Evolutionary conservation across 2,888 invertebrate species (phyloP).

Genomic region (Sipha maydis): DNA sequence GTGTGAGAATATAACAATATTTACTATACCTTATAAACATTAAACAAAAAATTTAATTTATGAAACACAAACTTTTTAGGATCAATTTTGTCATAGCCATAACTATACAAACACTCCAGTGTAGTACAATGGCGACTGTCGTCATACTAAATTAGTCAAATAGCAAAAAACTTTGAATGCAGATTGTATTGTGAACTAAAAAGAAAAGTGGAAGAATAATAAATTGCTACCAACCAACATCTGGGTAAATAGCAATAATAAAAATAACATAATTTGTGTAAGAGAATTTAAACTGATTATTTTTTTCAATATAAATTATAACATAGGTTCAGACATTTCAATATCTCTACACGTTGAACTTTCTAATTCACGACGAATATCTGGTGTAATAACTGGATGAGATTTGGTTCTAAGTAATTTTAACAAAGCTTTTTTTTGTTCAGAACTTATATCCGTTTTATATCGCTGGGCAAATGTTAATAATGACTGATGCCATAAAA

Average conservation of each 20-base stretch:
- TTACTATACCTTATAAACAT: no score
- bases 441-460: slow-evolving; percentile 91
- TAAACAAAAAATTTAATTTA: no score
- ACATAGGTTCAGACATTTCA: slow-evolving; percentile 69
- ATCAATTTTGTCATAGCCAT: no score
- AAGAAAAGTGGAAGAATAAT: no score
- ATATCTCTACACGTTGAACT: slow-evolving; percentile 83
- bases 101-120: no score
- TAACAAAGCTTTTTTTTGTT: slow-evolving; percentile 88
- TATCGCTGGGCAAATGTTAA: slow-evolving; percentile 94
- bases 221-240: no score
- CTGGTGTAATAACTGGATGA: slow-evolving; percentile 79
- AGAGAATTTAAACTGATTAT: not conserved
- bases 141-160: no score
- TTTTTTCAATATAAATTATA: not conserved
- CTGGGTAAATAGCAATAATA: not conserved
- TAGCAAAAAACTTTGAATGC: no score
- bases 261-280: not conserved
- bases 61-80: no score
- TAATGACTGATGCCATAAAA: slow-evolving; percentile 96
- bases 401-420: slow-evolving; percentile 80
- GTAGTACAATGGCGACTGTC: no score
- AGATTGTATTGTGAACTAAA: no score
- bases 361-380: slow-evolving; percentile 88
- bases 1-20: no score